These are phyloP conservation scores for Pterocles gutturalis DNA, from an alignment of 2,113 vertebrate genomes.

Conservation along the genomic window DNA sequence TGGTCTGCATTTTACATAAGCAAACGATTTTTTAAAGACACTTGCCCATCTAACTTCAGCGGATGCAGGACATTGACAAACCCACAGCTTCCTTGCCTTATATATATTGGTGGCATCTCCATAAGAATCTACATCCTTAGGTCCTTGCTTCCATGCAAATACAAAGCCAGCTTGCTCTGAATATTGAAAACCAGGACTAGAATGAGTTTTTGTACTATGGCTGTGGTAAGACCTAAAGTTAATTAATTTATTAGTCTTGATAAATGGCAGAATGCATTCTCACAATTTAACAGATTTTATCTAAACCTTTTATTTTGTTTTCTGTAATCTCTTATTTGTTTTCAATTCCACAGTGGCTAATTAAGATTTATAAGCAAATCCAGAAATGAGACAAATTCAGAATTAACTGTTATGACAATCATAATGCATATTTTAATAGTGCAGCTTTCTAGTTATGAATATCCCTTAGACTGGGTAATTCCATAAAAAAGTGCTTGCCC, in stretches of 20 bases:
- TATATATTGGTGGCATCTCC: not conserved
- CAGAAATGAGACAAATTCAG: not conserved
- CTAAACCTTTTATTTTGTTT: not conserved
- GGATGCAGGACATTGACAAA: not conserved
- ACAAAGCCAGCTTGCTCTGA: not conserved
- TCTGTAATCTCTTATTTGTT: not conserved
- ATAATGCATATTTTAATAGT: not conserved
- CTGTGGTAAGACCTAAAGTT: not conserved
- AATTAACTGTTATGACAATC: not conserved
- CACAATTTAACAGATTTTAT: not conserved
- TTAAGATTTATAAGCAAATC: constrained; percentile 23
- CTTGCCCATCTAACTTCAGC: not conserved
- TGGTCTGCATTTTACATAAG: not conserved
- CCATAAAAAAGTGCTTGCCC: not conserved
- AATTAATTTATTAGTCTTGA: not conserved
- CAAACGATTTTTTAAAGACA: not conserved
- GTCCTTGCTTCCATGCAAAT: not conserved
- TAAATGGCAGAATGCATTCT: not conserved
- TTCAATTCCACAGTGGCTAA: not conserved
- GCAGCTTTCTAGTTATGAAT: not conserved
- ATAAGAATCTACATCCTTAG: not conserved
- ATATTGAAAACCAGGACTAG: not conserved
- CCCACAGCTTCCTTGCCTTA: not conserved
- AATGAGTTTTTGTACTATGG: not conserved
- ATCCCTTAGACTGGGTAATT: not conserved